phyloP scores from a whole-genome alignment of 2,888 invertebrate species.

The Polydrusus tereticollis region DNA sequence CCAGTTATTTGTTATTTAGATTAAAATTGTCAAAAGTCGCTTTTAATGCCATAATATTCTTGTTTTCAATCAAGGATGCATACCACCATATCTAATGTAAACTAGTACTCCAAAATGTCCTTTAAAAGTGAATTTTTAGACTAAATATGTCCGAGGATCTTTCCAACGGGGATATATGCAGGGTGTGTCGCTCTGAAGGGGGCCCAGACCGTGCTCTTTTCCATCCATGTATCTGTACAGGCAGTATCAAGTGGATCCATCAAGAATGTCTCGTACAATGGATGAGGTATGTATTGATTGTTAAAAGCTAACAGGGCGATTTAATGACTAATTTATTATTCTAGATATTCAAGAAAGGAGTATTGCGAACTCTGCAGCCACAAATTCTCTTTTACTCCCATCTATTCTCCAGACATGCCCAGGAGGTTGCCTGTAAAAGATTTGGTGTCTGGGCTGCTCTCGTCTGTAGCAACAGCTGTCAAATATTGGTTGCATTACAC shows the following conservation, averaged over 20 bases:
- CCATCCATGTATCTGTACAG: constrained; percentile 99
- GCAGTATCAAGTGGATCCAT: constrained; percentile 99
- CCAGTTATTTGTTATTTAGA: neutral
- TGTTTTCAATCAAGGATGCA: no score
- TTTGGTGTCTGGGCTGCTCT: constrained; percentile 89
- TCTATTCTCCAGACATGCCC: constrained; percentile 99
- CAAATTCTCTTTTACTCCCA: constrained; percentile 97
- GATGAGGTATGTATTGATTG: constrained; percentile 77
- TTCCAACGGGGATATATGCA: constrained; percentile 90
- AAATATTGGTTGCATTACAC: constrained; percentile 98
- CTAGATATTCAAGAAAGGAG: constrained; percentile 92
- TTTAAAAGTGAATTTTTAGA: neutral
- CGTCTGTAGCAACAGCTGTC: constrained; percentile 91
- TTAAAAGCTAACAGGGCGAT: neutral
- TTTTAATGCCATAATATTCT: no score
- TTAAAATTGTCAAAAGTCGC: neutral
- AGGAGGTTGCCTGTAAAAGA: constrained; percentile 93
- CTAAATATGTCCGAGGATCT: constrained; percentile 66
- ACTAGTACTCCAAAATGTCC: neutral
- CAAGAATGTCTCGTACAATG: constrained; percentile 99
- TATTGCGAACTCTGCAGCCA: constrained; percentile 98
- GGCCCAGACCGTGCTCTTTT: constrained; percentile 92
- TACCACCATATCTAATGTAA: no score
- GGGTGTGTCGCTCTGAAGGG: constrained; percentile 97
- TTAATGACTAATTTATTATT: neutral